Evolutionary conservation across 2,888 invertebrate species (phyloP).

Genomic region (Trypoxylon attenuatum): DNA sequence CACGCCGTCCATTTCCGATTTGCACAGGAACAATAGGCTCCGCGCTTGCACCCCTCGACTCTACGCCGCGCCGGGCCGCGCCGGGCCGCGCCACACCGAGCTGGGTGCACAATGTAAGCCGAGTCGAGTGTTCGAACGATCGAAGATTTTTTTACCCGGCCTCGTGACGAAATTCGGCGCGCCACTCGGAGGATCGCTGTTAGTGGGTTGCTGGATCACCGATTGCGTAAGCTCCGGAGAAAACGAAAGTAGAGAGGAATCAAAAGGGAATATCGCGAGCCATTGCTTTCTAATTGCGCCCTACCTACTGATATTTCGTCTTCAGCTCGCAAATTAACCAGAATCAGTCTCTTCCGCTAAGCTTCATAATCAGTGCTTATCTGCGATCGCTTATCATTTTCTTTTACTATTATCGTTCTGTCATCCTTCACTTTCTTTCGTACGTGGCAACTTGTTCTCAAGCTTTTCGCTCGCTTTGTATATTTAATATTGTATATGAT

Average conservation of each 20-base stretch:
- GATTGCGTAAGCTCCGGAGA: constrained; percentile 26
- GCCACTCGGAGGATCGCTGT: constrained; percentile 1
- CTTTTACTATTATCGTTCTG: not conserved
- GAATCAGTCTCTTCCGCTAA: not conserved
- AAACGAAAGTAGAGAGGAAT: not conserved
- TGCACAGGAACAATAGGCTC: constrained; percentile 28
- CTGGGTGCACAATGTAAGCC: constrained; percentile 22
- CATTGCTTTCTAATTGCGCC: constrained; percentile 14
- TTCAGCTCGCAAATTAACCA: constrained; percentile 8
- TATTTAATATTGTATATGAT: constrained; percentile 8
- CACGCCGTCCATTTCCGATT: constrained; percentile 43
- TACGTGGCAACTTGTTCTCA: constrained; percentile 7
- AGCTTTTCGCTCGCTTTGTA: constrained; percentile 29
- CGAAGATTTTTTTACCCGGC: constrained; percentile 6
- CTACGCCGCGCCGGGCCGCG: constrained; percentile 2
- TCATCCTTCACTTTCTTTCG: not conserved
- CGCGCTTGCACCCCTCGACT: too few relatives aligned
- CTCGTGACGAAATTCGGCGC: not conserved
- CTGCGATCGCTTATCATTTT: constrained; percentile 1
- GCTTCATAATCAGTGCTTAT: constrained; percentile 23
- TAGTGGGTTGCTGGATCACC: constrained; percentile 14
- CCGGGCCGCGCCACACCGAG: constrained; percentile 1
- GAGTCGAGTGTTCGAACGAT: constrained; percentile 37
- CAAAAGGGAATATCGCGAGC: constrained; percentile 9
- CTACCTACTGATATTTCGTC: not conserved